Evolutionary conservation across 2,113 vertebrate species (phyloP).

Genomic region (Microcebus murinus): DNA sequence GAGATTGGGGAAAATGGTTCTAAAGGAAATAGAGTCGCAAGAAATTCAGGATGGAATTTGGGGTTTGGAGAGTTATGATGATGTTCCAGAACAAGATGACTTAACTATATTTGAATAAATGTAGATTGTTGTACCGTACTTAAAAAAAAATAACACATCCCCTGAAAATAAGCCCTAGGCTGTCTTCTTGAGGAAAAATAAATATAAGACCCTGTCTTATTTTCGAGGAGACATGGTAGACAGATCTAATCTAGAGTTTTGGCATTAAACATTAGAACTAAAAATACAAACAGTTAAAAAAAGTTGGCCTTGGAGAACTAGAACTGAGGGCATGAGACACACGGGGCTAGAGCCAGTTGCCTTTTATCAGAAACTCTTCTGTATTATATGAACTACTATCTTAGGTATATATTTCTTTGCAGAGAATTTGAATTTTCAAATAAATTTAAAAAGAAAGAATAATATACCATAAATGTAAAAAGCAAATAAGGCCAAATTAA

Average conservation of each 20-base stretch:
- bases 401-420: neutral
- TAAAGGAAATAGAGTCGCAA: too few species aligned
- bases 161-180: too few species aligned
- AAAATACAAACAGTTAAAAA: slow-evolving; percentile 30
- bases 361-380: neutral
- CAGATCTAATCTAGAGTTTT: neutral
- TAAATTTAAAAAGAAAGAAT: slow-evolving; percentile 3
- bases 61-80: too few species aligned
- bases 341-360: neutral
- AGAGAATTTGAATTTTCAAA: neutral
- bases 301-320: neutral
- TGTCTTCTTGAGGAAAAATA: too few species aligned
- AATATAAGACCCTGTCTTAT: too few species aligned
- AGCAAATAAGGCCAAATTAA: neutral
- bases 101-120: too few species aligned
- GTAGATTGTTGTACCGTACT: too few species aligned
- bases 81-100: too few species aligned
- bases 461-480: neutral
- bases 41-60: too few species aligned
- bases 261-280: slow-evolving; percentile 25
- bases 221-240: neutral
- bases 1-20: too few species aligned
- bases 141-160: too few species aligned
- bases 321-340: neutral
- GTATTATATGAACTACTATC: neutral